Evolutionary conservation across 2,797 vertebrate species (phyloP), one percentile per base, ranked within the genome.

Genomic region (Triplophysa bombifrons): DNA sequence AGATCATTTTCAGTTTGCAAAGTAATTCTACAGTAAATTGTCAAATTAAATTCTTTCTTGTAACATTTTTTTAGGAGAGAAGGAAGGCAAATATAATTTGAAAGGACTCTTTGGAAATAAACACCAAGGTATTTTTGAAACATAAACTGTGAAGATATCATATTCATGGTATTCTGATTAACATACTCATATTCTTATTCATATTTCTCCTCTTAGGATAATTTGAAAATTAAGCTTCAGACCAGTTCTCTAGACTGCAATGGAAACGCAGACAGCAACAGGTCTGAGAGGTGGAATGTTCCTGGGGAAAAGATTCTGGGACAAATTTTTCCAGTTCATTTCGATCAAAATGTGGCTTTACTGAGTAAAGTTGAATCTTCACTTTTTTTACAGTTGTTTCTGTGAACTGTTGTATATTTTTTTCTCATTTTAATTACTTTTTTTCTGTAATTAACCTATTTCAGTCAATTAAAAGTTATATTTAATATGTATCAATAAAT

Each of bases 51-150:
- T 50, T 60, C 38, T 9, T 46, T 13, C 58, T 13, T 22, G 13
- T 20, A 64, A 64, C 30, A 50, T 22, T 41, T 82, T 38, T 85
- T 84, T 67, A 93, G 93, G 88, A 76, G 87, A 84, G 66, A 90
- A 91, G 17, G 87, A 91, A 22, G 75, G 34, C 14, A 92, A 93
- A 88, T 87, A 91, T 68, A 85, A 92, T 50, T 75, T 93, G 82
- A 93, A 90, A 41, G 90, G 92, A 65, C 94, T 95, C 87, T 91
- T 93, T 86, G 91, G 93, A 7, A 93, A 93, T 19, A 91, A 90
- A 79, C 86, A 91, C 83, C 89, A 93, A 90, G 92, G 93, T 94
- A 82, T 84, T 78, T 77, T 2, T 30, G n/a, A 71, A 38, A 48
- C n/a, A 70, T 17, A 20, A 65, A 65, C 25, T 38, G 4, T 61